Conservation (phyloP, 2,888 invertebrate genomes). For the Caenorhabditis panamensis region DNA sequence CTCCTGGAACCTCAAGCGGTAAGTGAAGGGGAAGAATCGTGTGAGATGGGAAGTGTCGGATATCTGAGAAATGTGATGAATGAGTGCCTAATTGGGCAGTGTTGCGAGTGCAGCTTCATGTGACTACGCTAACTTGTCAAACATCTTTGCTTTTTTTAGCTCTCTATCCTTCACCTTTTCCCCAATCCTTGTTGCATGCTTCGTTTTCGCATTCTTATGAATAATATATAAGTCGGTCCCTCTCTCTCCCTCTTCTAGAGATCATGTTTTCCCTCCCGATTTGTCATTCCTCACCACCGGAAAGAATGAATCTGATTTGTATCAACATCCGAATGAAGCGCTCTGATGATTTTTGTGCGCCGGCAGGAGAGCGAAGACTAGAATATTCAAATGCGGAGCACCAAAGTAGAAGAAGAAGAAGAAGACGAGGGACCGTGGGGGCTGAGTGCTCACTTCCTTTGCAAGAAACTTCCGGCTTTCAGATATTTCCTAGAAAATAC, state of each 20-base stretch:
- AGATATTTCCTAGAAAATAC: conserved; percentile 18
- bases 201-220: conserved; percentile 12
- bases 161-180: conserved; percentile 14
- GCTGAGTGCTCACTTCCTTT: conserved; percentile 51
- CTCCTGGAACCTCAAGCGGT: conserved; percentile 4
- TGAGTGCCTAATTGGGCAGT: background rate
- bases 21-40: background rate
- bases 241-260: background rate
- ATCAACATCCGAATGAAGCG: conserved; percentile 37
- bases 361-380: conserved; percentile 32
- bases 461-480: conserved; percentile 42
- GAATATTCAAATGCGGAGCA: conserved; percentile 48
- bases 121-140: conserved; percentile 21
- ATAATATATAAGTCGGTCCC: conserved; percentile 39
- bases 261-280: conserved; percentile 20
- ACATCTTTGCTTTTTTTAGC: conserved; percentile 8
- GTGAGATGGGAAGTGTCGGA: too few species aligned
- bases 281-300: conserved; percentile 7
- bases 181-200: background rate
- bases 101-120: too few species aligned
- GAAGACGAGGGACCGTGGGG: conserved; percentile 15
- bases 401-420: conserved; percentile 20
- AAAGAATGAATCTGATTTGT: conserved; percentile 36
- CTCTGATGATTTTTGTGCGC: conserved; percentile 28
- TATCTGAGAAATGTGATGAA: too few species aligned